Base-by-base conservation (phyloP, 2,113 vertebrate species). In the Halcyon senegalensis region DNA sequence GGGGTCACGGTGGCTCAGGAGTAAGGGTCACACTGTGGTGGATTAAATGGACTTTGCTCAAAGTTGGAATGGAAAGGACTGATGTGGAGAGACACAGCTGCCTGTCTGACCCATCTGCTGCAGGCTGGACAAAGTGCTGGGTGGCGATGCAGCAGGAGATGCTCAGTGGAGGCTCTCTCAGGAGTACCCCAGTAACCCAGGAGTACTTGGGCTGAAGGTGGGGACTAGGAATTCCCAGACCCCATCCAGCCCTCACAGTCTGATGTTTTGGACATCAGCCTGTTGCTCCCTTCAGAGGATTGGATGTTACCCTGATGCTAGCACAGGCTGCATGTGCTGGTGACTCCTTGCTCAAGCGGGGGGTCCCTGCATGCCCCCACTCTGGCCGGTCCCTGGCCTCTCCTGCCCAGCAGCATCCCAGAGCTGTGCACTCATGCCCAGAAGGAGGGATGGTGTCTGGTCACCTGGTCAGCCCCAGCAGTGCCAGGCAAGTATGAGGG, bases 371-470 rank as follows among this genome's bases (percentile, higher is more conserved):
- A 0, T 53, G 30, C 25, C 23, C 30, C 7, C 2, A 8, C 17
- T 84, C 14, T 1, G 9, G 21, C 56, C 58, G 21, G 10, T n/a
- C 16, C 39, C 41, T 6, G 2, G 28, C 14, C 4, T 9, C 59
- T 76, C 67, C 44, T 89, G 63, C 69, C 53, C 39, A n/a, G 59
- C 21, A 27, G 46, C 72, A 41, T 46, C 87, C 43, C 2, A 0
- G 51, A 44, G 68, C 50, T 0, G 0, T 4, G 1, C 0, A 0
- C 8, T 68, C 9, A 0, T 56, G 56, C 56, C 41, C 21, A 9
- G 81, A 15, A 87, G 51, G 6, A 85, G 8, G 33, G 66, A 55
- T 0, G 2, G 27, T 60, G 50, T 39, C 39, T 48, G 20, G 13
- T 55, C 14, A 48, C 16, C 66, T 41, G 13, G 11, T 3, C 12